Conservation (phyloP, 2,888 invertebrate species). For the Plemyria rubiginata region DNA sequence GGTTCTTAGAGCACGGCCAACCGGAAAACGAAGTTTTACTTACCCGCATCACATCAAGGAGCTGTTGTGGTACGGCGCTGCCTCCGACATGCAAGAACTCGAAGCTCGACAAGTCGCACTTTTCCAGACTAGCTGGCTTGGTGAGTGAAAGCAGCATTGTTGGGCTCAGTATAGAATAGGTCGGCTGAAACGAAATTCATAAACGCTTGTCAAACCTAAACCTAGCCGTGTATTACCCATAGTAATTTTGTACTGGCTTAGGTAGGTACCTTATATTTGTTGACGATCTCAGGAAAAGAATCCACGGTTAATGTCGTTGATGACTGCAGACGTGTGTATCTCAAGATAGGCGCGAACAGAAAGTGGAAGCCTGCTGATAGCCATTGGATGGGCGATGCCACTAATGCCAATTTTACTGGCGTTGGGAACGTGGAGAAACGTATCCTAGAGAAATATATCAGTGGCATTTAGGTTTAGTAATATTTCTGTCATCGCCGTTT, state of each 20-base stretch:
- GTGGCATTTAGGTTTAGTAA: too few relatives aligned
- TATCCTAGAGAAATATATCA: neutral
- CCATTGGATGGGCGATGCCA: slow-evolving; percentile 64
- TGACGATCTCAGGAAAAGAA: slow-evolving; percentile 18
- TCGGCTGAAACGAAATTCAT: slow-evolving; percentile 55
- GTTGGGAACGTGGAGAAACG: slow-evolving; percentile 52
- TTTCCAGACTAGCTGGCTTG: slow-evolving; percentile 47
- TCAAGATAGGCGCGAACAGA: slow-evolving; percentile 51
- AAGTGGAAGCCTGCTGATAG: slow-evolving; percentile 54
- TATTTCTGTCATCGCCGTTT: too few relatives aligned
- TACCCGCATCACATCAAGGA: slow-evolving; percentile 64
- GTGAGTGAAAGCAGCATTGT: slow-evolving; percentile 58
- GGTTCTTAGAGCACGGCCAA: too few relatives aligned
- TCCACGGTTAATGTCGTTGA: slow-evolving; percentile 39
- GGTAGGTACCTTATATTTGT: slow-evolving; percentile 13
- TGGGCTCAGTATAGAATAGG: slow-evolving; percentile 58
- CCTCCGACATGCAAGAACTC: slow-evolving; percentile 59
- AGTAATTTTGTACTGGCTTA: neutral
- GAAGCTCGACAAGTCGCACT: slow-evolving; percentile 64
- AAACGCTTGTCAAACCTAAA: slow-evolving; percentile 17
- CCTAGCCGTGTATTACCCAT: neutral
- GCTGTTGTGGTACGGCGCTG: slow-evolving; percentile 57
- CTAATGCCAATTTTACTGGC: slow-evolving; percentile 50
- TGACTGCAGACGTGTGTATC: slow-evolving; percentile 54
- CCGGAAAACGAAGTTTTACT: too few relatives aligned